Base-by-base conservation (phyloP, 2,888 invertebrate species). In the Idaea biselata region DNA sequence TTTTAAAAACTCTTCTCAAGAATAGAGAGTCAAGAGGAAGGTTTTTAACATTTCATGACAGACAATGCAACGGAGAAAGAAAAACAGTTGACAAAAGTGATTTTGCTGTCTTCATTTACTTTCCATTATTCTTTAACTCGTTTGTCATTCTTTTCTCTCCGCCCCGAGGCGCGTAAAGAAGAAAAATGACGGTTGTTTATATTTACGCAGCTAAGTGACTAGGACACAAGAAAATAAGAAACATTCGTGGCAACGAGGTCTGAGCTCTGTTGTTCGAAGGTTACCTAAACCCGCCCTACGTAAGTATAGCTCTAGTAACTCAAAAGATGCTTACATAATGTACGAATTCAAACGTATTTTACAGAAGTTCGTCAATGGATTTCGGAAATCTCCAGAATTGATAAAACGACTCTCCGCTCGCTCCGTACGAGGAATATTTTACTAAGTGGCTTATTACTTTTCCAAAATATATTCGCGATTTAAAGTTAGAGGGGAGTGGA, bases 61-160 rank as follows among this genome's bases (percentile, higher is more conserved):
- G 81, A 75, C 76, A 76, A 81, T 44, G 44, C 83, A 81, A 82
- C 81, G 80, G 78, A 76, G 77, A 78, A 81, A 83, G 80, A 81
- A 83, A 80, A 86, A 79, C 86, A 83, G 83, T 84, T 85, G 86
- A 87, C 86, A 88, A 89, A 89, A 85, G 86, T 83, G 87, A 89
- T 88, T 89, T 87, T 84, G 80, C 87, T 85, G 87, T 89, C 87
- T 88, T 89, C 88, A 89, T 89, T 89, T 89, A 89, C 89, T 88
- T 88, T 87, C 87, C 87, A 89, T 89, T 89, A 88, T 88, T 89
- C 86, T 84, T 87, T 86, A 87, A 86, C 88, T 88, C 88, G 86
- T 89, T 89, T 88, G 88, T 89, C 88, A 89, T 88, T 89, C 88
- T 87, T 87, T 88, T 87, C 84, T 84, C 84, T 82, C 80, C 80